A percentile compares a stretch with the other conserved stretches of the same genome.
phyloP scores from a whole-genome alignment of 2,888 invertebrate genomes.

The Andrena trimmerana region DNA sequence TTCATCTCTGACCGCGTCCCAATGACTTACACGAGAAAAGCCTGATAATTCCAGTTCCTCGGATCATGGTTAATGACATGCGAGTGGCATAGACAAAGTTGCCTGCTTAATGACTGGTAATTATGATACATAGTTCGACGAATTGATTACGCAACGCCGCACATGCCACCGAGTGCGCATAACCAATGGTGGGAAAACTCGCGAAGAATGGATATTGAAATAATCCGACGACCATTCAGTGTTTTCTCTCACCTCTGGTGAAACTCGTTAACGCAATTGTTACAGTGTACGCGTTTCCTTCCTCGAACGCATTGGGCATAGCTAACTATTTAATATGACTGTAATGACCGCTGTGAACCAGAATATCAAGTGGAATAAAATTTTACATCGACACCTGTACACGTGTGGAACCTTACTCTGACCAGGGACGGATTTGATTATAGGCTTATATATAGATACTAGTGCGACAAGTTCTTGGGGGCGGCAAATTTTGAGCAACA shows the following conservation, averaged over 20 bases:
- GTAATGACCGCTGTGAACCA: too few relatives aligned
- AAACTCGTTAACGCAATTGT: conserved; percentile 6
- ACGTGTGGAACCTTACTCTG: too few relatives aligned
- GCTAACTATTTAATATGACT: too few relatives aligned
- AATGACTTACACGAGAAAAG: not conserved
- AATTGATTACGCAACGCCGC: not conserved
- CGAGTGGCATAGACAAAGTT: not conserved
- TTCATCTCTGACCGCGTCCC: not conserved
- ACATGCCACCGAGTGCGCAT: not conserved
- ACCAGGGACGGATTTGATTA: too few relatives aligned
- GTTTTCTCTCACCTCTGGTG: conserved; percentile 5
- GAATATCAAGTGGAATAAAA: too few relatives aligned
- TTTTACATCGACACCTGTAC: too few relatives aligned
- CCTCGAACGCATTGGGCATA: too few relatives aligned
- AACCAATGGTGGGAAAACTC: not conserved
- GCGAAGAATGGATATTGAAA: conserved; percentile 23
- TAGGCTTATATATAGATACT: too few relatives aligned
- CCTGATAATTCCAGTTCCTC: not conserved
- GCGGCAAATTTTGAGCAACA: too few relatives aligned
- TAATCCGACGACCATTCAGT: not conserved
- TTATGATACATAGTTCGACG: conserved; percentile 8
- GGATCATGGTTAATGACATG: not conserved
- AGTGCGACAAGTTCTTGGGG: too few relatives aligned
- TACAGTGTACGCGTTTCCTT: conserved; percentile 4
- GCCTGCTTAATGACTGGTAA: not conserved